Percentiles rank a stretch among this genome's conserved stretches.
Conservation (phyloP, 1,140 invertebrate species). For the Apis cerana region DNA sequence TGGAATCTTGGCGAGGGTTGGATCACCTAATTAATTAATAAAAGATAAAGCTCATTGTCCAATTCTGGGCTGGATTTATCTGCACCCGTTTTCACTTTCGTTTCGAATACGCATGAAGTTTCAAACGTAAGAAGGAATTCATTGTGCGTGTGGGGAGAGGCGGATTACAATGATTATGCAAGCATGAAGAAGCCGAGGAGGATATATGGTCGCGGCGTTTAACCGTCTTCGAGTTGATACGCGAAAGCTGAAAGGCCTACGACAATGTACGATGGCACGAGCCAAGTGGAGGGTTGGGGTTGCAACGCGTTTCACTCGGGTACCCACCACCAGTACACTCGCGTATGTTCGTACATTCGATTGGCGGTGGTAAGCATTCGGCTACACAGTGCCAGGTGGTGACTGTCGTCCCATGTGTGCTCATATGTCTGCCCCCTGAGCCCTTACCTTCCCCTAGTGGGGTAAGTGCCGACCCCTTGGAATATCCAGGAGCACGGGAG, state of each 20-base stretch:
- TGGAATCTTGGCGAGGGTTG: too few relatives aligned
- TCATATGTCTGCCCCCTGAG: constrained; percentile 71
- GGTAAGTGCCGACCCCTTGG: constrained; percentile 34
- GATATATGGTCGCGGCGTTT: not conserved
- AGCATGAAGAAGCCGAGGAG: not conserved
- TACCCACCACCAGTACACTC: not conserved
- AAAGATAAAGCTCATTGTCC: too few relatives aligned
- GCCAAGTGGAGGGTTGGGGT: constrained; percentile 71
- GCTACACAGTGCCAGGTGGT: constrained; percentile 71
- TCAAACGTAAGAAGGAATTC: not conserved
- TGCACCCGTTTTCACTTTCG: not conserved
- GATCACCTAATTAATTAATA: too few relatives aligned
- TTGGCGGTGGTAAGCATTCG: constrained; percentile 66
- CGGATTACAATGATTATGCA: not conserved
- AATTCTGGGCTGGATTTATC: too few relatives aligned
- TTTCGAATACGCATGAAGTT: too few relatives aligned
- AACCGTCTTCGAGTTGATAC: not conserved
- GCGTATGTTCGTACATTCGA: constrained; percentile 52
- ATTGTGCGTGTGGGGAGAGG: too few relatives aligned
- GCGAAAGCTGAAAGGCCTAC: constrained; percentile 50
- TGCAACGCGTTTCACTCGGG: constrained; percentile 52
- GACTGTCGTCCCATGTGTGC: constrained; percentile 74
- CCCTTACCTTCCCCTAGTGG: constrained; percentile 39
- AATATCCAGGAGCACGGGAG: constrained; percentile 31
- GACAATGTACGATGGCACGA: constrained; percentile 71